Conservation (phyloP, 2,797 vertebrate species). For the Darevskia nairensis region DNA sequence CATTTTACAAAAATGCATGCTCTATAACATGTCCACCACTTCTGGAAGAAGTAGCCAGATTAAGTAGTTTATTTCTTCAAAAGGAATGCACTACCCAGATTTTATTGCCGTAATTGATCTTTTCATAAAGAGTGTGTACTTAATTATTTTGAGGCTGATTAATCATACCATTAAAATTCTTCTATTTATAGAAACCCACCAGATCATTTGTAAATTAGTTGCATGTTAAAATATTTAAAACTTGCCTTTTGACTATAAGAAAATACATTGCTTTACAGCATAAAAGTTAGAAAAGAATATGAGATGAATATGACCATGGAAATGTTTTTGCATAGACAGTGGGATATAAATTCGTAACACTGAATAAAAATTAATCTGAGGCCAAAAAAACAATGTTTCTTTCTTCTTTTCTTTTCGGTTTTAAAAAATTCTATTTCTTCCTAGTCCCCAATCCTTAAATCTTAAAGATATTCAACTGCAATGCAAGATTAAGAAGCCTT, state of each 20-base stretch:
- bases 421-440: conserved; percentile 31
- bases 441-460: conserved; percentile 37
- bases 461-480: conserved; percentile 40
- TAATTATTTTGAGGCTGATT: not conserved
- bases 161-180: not conserved
- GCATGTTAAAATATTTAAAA: not conserved
- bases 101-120: not conserved
- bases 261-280: too few relatives aligned
- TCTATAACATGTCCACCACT: too few relatives aligned
- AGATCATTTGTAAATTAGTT: not conserved
- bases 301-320: not conserved
- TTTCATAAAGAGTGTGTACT: not conserved
- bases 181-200: not conserved
- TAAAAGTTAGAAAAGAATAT: too few relatives aligned
- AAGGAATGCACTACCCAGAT: not conserved
- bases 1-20: too few relatives aligned
- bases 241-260: not conserved
- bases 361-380: too few relatives aligned
- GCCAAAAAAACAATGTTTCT: too few relatives aligned
- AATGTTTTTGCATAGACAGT: not conserved
- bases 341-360: not conserved
- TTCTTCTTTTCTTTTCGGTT: conserved; percentile 3
- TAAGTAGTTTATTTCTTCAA: not conserved
- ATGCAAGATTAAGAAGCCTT: conserved; percentile 42
- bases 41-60: not conserved